Evolutionary conservation across 2,113 vertebrate species (phyloP).

Genomic region (Microcebus jonahi): DNA sequence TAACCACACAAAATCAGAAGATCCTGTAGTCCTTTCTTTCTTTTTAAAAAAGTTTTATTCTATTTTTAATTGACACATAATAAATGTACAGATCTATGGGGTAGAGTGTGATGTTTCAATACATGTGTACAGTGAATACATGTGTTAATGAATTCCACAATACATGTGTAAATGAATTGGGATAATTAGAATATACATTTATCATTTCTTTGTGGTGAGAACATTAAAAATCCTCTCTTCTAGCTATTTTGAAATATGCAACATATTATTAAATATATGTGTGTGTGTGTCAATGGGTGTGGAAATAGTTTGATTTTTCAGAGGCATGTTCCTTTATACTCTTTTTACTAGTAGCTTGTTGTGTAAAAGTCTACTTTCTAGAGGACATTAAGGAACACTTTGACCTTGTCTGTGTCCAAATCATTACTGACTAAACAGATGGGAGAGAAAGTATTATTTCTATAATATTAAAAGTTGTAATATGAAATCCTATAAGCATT

Average conservation of each 20-base stretch:
- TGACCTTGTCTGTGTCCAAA: background rate
- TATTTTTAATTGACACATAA: background rate
- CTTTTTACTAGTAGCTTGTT: background rate
- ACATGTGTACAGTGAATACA: background rate
- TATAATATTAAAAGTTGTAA: background rate
- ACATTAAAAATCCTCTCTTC: background rate
- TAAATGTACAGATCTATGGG: background rate
- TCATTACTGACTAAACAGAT: background rate
- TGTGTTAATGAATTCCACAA: too few species aligned
- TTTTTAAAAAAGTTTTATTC: background rate
- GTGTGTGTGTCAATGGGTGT: rapidly evolving
- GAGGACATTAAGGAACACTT: background rate
- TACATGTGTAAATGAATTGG: background rate
- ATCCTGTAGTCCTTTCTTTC: background rate
- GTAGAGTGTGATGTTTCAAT: background rate
- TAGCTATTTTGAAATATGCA: background rate
- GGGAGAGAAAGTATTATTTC: background rate
- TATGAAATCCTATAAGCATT: background rate
- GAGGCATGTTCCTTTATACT: background rate
- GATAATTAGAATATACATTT: background rate
- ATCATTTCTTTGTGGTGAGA: background rate
- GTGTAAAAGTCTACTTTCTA: background rate
- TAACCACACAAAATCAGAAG: background rate
- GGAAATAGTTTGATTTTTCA: background rate
- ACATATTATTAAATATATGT: background rate